Evolutionary conservation across 2,888 invertebrate species (phyloP).

Genomic region (Odontocolon sp.): DNA sequence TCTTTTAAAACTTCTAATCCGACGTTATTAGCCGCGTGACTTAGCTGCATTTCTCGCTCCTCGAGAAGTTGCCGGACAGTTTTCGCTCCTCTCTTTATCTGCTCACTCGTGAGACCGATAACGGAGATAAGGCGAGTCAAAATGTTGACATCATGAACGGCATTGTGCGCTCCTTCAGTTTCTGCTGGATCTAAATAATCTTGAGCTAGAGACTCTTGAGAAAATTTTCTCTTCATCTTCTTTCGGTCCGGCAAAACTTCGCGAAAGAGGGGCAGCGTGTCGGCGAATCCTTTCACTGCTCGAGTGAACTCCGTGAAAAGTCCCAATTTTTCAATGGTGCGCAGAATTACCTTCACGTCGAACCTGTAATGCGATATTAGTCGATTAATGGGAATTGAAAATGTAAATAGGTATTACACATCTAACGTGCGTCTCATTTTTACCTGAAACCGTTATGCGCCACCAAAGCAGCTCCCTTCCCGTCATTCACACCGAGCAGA

Average conservation of each 20-base stretch:
- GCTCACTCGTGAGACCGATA: neutral
- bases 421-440: neutral
- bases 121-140: neutral
- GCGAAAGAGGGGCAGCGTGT: constrained; percentile 5
- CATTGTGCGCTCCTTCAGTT: constrained; percentile 5
- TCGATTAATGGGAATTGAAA: too few species aligned
- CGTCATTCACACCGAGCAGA: neutral
- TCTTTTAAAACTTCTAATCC: neutral
- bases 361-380: constrained; percentile 17
- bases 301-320: neutral
- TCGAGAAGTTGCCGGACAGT: neutral
- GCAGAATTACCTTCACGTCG: constrained; percentile 6
- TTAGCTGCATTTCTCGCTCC: neutral
- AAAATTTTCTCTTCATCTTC: neutral
- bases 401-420: neutral
- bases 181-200: neutral
- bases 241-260: neutral
- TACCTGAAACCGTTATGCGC: constrained; percentile 37
- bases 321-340: neutral
- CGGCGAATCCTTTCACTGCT: neutral
- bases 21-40: neutral
- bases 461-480: neutral
- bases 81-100: neutral
- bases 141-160: neutral
- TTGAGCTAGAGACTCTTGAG: neutral